Conservation (phyloP, 2,888 invertebrate species). For the Ennomos erosarius region DNA sequence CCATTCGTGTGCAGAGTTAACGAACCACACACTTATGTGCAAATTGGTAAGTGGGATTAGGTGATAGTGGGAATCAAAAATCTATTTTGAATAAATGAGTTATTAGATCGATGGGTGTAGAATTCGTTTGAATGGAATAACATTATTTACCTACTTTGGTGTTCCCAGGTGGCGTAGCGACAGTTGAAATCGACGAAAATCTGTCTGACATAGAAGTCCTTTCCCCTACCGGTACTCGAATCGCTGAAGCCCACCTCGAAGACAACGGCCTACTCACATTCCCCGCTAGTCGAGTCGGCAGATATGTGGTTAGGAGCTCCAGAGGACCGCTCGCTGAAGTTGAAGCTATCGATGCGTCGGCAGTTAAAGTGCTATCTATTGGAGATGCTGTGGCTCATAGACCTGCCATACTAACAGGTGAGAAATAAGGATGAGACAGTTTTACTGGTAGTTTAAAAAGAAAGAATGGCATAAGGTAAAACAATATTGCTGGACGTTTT, state of each 20-base stretch:
- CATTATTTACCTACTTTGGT: no score
- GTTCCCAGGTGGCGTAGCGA: conserved; percentile 77
- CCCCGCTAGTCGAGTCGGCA: conserved; percentile 90
- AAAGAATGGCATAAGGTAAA: no score
- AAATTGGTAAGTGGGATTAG: conserved; percentile 82
- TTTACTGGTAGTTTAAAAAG: no score
- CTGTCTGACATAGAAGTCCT: conserved; percentile 88
- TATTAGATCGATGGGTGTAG: no score
- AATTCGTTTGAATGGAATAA: no score
- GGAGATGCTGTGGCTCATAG: conserved; percentile 92
- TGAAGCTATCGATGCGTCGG: conserved; percentile 92
- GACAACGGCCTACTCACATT: conserved; percentile 89
- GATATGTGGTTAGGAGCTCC: conserved; percentile 87
- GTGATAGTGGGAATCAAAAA: no score
- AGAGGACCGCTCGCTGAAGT: conserved; percentile 80
- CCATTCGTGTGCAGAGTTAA: conserved; percentile 93
- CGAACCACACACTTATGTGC: conserved; percentile 90
- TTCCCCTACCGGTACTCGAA: conserved; percentile 87
- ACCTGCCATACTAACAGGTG: conserved; percentile 91
- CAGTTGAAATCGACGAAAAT: conserved; percentile 86
- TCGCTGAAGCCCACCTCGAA: conserved; percentile 86
- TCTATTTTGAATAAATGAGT: no score
- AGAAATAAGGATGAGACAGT: conserved; percentile 30
- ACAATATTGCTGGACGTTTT: no score
- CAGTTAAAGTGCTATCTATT: conserved; percentile 89